Evolutionary conservation across 1,140 invertebrate species (phyloP).

Genomic region (Trypoxylus dichotomus): DNA sequence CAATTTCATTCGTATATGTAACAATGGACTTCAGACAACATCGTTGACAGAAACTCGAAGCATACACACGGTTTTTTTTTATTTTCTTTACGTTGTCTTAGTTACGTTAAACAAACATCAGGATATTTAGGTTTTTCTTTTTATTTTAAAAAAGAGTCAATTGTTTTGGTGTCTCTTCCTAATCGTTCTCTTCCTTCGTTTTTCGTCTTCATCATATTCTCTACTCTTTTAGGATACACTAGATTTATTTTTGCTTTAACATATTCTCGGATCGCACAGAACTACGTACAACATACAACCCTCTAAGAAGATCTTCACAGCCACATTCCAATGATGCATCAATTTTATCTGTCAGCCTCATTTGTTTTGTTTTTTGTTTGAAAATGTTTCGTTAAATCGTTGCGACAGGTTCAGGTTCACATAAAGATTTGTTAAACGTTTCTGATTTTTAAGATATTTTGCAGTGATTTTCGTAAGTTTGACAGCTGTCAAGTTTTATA

Average conservation of each 20-base stretch:
- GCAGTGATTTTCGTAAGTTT: neutral
- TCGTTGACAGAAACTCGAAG: constrained; percentile 7
- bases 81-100: neutral
- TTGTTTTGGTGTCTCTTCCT: constrained; percentile 24
- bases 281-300: constrained; percentile 42
- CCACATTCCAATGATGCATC: constrained; percentile 49
- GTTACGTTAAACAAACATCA: constrained; percentile 23
- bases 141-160: constrained; percentile 26
- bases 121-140: constrained; percentile 19
- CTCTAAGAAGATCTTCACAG: constrained; percentile 48
- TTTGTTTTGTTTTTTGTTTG: constrained; percentile 20
- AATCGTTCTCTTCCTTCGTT: neutral
- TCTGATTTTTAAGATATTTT: neutral
- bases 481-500: neutral
- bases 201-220: constrained; percentile 28
- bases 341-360: constrained; percentile 45
- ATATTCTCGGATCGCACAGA: constrained; percentile 38
- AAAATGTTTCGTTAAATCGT: constrained; percentile 26
- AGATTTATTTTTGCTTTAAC: constrained; percentile 28
- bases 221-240: constrained; percentile 3
- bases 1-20: neutral
- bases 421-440: too few species aligned
- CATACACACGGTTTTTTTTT: neutral
- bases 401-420: constrained; percentile 30
- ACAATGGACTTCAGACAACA: constrained; percentile 5